Conservation (phyloP, 2,888 invertebrate species). For the Sinohyriopsis cumingii region DNA sequence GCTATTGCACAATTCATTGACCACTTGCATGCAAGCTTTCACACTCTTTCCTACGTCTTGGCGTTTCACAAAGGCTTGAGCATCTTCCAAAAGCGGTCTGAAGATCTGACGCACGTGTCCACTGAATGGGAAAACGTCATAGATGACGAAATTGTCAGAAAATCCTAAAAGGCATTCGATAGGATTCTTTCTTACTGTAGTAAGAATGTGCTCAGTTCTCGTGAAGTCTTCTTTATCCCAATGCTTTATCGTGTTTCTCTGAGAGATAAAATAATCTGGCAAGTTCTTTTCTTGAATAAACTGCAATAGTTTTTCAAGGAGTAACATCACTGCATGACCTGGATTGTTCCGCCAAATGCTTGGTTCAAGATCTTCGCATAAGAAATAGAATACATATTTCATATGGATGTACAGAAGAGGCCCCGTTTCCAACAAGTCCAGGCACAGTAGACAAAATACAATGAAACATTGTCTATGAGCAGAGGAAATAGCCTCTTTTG, state of each 20-base stretch:
- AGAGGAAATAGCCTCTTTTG: slow-evolving; percentile 44
- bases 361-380: slow-evolving; percentile 46
- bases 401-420: slow-evolving; percentile 36
- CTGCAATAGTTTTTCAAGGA: slow-evolving; percentile 44
- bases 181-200: slow-evolving; percentile 34
- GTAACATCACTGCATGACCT: slow-evolving; percentile 34
- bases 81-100: slow-evolving; percentile 33
- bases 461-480: slow-evolving; percentile 49
- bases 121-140: slow-evolving; percentile 48
- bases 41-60: slow-evolving; percentile 30
- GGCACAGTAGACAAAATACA: slow-evolving; percentile 37
- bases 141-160: slow-evolving; percentile 38
- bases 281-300: slow-evolving; percentile 37
- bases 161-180: slow-evolving; percentile 28
- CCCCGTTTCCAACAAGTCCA: slow-evolving; percentile 34
- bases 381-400: slow-evolving; percentile 47
- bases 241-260: slow-evolving; percentile 47
- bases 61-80: slow-evolving; percentile 30
- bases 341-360: slow-evolving; percentile 45
- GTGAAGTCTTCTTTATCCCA: slow-evolving; percentile 30
- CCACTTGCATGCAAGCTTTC: slow-evolving; percentile 27
- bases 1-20: slow-evolving; percentile 41
- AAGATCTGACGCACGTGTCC: slow-evolving; percentile 37
- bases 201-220: slow-evolving; percentile 33
- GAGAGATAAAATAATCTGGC: slow-evolving; percentile 48